Percentiles rank a stretch among this genome's conserved stretches.
These are phyloP conservation scores for Tarsius wallacei DNA, from an alignment of 2,797 vertebrate genomes.

Conservation along the genomic window DNA sequence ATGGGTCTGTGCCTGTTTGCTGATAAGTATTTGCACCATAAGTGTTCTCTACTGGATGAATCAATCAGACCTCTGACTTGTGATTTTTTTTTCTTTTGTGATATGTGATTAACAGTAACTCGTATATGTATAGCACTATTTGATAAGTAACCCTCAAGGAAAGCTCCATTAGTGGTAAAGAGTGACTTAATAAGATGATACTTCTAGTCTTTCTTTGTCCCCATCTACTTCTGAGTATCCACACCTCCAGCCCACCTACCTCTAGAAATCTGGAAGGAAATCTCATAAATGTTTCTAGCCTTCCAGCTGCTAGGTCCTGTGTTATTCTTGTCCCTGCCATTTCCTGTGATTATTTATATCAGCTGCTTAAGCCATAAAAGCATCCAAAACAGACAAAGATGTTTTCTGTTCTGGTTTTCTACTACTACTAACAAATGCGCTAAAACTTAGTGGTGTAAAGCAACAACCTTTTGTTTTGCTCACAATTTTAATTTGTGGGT, in stretches of 20 bases:
- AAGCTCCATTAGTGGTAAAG: background rate
- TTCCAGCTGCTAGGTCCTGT: background rate
- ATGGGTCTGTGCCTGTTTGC: background rate
- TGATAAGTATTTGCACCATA: background rate
- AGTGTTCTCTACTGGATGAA: background rate
- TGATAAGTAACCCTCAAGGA: background rate
- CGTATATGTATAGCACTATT: too few relatives aligned
- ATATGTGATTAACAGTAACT: background rate
- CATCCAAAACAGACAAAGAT: background rate
- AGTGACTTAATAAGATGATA: background rate
- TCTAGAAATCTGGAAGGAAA: background rate
- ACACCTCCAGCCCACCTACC: background rate
- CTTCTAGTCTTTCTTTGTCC: background rate
- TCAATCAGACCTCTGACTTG: background rate
- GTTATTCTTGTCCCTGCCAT: background rate
- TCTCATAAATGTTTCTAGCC: background rate
- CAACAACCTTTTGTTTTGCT: background rate
- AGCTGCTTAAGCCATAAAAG: background rate
- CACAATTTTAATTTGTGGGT: background rate
- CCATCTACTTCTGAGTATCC: background rate
- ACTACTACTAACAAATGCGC: background rate
- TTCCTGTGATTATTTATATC: background rate
- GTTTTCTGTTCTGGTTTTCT: constrained; percentile 44
- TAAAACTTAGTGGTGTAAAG: constrained; percentile 4
- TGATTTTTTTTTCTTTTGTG: background rate